These are phyloP conservation scores for Antrozous pallidus DNA, from an alignment of 2,797 vertebrate species.

Conservation along the genomic window DNA sequence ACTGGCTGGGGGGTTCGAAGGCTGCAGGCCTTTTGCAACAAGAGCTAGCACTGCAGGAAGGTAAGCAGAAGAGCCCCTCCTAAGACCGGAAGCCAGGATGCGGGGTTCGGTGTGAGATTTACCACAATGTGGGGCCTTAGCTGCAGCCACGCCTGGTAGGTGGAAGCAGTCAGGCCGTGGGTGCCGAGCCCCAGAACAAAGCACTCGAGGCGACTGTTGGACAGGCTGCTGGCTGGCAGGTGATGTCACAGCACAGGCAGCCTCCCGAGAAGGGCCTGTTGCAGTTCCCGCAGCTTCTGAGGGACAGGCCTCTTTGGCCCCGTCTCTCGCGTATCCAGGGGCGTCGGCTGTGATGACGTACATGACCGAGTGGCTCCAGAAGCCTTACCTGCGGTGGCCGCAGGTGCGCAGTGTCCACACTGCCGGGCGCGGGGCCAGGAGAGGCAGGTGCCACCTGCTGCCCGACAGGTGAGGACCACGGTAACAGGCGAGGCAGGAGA, in stretches of 20 bases:
- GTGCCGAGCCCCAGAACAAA: background rate
- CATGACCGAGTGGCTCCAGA: constrained; percentile 51
- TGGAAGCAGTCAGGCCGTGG: background rate
- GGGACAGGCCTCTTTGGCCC: background rate
- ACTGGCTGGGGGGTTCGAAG: background rate
- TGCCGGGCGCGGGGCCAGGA: constrained; percentile 79
- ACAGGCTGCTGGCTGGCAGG: background rate
- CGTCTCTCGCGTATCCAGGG: background rate
- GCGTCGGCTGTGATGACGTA: background rate
- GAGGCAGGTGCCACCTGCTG: constrained; percentile 81
- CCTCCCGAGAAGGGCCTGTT: background rate
- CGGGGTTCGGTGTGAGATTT: background rate
- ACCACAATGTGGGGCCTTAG: background rate
- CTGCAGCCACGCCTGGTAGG: background rate
- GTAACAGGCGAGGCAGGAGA: constrained; percentile 84
- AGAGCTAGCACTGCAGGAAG: background rate
- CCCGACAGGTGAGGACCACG: constrained; percentile 81
- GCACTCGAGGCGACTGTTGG: background rate
- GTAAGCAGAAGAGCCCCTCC: background rate
- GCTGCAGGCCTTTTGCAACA: background rate
- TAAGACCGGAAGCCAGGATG: background rate
- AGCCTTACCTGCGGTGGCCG: constrained; percentile 80
- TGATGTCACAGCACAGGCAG: background rate
- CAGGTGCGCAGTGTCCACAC: constrained; percentile 76
- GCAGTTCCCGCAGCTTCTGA: background rate